These are phyloP conservation scores for Amblyopsis rosae DNA, from an alignment of 2,113 vertebrate genomes.

Conservation along the genomic window DNA sequence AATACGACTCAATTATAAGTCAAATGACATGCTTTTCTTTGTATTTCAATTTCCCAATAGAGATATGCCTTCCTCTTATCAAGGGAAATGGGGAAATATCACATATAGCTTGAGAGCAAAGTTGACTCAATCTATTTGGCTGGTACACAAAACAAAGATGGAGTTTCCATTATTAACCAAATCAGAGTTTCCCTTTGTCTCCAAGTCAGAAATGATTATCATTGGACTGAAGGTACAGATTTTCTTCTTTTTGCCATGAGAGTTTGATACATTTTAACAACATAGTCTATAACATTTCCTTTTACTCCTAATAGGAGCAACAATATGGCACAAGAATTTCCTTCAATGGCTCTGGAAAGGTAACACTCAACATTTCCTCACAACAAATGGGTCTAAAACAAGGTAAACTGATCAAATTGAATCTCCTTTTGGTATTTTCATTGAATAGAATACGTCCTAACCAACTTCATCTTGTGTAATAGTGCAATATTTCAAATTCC, in stretches of 20 bases:
- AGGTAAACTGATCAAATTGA: slow-evolving; percentile 43
- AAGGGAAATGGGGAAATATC: slow-evolving; percentile 66
- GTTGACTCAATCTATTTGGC: slow-evolving; percentile 66
- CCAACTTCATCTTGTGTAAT: background rate
- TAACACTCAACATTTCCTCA: slow-evolving; percentile 58
- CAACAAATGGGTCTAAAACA: slow-evolving; percentile 66
- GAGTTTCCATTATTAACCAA: slow-evolving; percentile 64
- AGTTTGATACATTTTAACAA: background rate
- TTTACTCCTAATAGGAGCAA: slow-evolving; percentile 53
- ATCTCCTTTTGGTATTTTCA: background rate
- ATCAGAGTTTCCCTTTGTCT: slow-evolving; percentile 67
- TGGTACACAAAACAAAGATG: slow-evolving; percentile 60
- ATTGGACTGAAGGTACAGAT: slow-evolving; percentile 61
- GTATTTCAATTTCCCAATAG: slow-evolving; percentile 36
- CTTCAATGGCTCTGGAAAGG: slow-evolving; percentile 56
- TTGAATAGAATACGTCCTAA: background rate
- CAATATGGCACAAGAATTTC: slow-evolving; percentile 59
- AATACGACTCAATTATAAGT: background rate
- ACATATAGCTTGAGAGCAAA: slow-evolving; percentile 60
- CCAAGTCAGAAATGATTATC: slow-evolving; percentile 65
- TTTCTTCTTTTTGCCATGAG: background rate
- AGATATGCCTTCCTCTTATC: slow-evolving; percentile 71
- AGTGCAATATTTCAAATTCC: background rate
- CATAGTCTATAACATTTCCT: background rate
- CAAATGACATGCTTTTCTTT: background rate